Conservation (phyloP, 2,113 vertebrate species). For the Eclectus roratus region DNA sequence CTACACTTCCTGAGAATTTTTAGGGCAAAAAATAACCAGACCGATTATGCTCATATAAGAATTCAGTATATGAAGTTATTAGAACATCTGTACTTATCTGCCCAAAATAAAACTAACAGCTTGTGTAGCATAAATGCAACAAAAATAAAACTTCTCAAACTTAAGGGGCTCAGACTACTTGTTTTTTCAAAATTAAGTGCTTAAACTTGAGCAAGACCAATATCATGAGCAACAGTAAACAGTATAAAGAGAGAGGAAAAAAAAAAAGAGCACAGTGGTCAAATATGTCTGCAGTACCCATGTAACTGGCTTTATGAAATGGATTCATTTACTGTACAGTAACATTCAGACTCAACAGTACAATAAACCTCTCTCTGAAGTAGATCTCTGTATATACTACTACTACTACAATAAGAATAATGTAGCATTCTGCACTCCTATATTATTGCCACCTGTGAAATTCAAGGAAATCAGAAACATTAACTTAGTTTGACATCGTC, state of each 20-base stretch:
- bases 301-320: background rate
- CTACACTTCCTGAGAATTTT: background rate
- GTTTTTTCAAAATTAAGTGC: background rate
- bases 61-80: background rate
- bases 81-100: background rate
- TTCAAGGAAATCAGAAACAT: background rate
- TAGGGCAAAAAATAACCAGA: background rate
- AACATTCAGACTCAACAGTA: background rate
- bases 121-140: background rate
- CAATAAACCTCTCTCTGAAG: conserved; percentile 41
- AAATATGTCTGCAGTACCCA: background rate
- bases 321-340: background rate
- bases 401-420: background rate
- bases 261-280: background rate
- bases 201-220: background rate
- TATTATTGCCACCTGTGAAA: background rate
- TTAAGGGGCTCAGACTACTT: background rate
- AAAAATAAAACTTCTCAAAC: background rate
- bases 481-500: background rate
- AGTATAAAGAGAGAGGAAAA: background rate
- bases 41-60: background rate
- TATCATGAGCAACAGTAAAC: background rate
- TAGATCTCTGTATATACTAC: background rate
- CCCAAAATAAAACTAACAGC: background rate
- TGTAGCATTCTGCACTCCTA: background rate